phyloP scores from a whole-genome alignment of 64 coral and sea anemone species.

The Dendrophyllia cribrosa region DNA sequence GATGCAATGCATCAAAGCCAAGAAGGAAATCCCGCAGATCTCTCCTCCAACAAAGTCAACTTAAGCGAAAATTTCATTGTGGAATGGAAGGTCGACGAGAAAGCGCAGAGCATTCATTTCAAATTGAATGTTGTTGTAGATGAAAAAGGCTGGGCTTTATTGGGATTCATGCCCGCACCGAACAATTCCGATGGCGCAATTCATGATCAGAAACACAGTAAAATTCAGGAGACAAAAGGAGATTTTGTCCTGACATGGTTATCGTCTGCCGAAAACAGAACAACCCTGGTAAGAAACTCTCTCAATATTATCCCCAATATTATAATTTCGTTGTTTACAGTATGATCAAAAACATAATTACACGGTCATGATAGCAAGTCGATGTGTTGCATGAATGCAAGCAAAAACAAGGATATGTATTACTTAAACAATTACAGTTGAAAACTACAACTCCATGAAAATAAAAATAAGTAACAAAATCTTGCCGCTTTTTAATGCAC shows the following conservation, averaged over 20 bases:
- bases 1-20: not conserved
- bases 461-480: no score
- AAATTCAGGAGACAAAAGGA: not conserved
- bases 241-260: slow-evolving; percentile 56
- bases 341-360: not conserved
- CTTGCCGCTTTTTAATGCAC: no score
- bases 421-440: no score
- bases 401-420: no score
- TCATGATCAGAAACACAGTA: not conserved
- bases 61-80: slow-evolving; percentile 11
- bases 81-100: slow-evolving; percentile 45
- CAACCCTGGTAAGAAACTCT: not conserved
- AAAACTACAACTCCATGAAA: no score
- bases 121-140: slow-evolving; percentile 13
- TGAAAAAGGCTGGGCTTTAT: slow-evolving; percentile 51
- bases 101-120: slow-evolving; percentile 13
- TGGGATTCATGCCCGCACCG: slow-evolving; percentile 40
- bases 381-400: no score
- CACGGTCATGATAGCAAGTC: not conserved
- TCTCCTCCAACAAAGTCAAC: slow-evolving; percentile 4
- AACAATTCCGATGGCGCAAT: not conserved
- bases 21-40: not conserved
- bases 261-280: not conserved
- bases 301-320: no score
- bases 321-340: not conserved